Evolutionary conservation across 2,888 invertebrate genomes (phyloP).

Genomic region (Proisotoma minuta): DNA sequence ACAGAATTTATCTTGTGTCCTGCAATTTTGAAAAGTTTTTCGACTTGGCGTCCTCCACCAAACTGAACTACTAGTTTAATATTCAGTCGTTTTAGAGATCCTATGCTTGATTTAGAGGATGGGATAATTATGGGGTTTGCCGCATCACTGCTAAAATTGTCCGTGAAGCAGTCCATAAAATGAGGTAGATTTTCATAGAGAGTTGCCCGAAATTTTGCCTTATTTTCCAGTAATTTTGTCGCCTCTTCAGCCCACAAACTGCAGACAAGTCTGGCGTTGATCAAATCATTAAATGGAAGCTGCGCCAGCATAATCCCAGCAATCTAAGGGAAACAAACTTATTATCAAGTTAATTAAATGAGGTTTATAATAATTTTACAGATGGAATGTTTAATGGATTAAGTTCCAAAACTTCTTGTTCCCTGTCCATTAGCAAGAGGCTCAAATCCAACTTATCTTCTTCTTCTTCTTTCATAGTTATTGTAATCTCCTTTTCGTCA

Average conservation of each 20-base stretch:
- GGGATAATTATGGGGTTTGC: neutral
- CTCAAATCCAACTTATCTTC: no score
- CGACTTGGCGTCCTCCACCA: neutral
- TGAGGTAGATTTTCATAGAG: neutral
- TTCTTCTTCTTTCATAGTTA: no score
- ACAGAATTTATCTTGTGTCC: neutral
- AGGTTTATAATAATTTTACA: conserved; percentile 1
- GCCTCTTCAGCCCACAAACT: conserved; percentile 21
- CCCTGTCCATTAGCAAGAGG: neutral
- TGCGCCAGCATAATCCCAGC: conserved; percentile 12
- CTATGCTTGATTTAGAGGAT: neutral
- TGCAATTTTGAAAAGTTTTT: neutral
- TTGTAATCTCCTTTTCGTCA: no score
- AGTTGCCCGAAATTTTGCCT: no score
- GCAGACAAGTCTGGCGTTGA: conserved; percentile 16
- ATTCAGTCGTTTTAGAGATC: neutral
- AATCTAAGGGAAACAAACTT: conserved; percentile 18
- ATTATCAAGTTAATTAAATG: neutral
- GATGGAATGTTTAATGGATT: conserved; percentile 6
- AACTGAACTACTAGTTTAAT: neutral
- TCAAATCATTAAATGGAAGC: conserved; percentile 6
- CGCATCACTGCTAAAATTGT: neutral
- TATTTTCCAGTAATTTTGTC: conserved; percentile 11
- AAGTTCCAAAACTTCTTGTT: neutral
- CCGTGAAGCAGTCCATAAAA: neutral